These are phyloP conservation scores for Intellagama lesueurii DNA, from an alignment of 2,797 vertebrate species.

Conservation along the genomic window DNA sequence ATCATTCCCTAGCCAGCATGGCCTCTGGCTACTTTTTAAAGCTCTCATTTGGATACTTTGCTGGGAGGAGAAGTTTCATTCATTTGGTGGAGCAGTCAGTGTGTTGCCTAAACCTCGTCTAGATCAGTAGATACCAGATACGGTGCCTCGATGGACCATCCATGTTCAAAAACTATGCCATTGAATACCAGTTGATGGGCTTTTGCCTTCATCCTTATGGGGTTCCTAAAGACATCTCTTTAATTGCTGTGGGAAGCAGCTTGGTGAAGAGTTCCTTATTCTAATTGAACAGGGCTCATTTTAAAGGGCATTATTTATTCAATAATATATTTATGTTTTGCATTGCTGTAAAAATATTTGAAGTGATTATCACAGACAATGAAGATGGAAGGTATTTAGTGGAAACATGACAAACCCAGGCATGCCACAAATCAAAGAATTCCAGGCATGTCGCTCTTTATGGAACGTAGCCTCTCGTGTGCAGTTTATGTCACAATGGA, in stretches of 20 bases:
- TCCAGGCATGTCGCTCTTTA: not conserved
- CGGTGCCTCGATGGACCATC: not conserved
- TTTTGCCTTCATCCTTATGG: not conserved
- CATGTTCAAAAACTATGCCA: not conserved
- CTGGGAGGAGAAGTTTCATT: too few species aligned
- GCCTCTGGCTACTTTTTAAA: too few species aligned
- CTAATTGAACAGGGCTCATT: not conserved
- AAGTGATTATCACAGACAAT: not conserved
- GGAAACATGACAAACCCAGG: not conserved
- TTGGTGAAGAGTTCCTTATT: not conserved
- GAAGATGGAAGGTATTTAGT: not conserved
- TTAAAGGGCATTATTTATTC: not conserved
- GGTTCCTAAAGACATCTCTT: not conserved
- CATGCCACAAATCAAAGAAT: not conserved
- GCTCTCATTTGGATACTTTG: too few species aligned
- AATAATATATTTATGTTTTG: not conserved
- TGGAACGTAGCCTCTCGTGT: not conserved
- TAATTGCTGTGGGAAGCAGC: not conserved
- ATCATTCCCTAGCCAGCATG: too few species aligned
- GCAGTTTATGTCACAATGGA: rapidly evolving
- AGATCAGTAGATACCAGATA: not conserved
- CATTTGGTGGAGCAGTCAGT: too few species aligned
- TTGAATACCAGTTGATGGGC: not conserved
- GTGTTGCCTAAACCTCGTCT: not conserved
- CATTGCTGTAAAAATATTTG: not conserved